These are phyloP conservation scores for Octodon degus DNA, from an alignment of 2,113 vertebrate genomes.

Conservation along the genomic window DNA sequence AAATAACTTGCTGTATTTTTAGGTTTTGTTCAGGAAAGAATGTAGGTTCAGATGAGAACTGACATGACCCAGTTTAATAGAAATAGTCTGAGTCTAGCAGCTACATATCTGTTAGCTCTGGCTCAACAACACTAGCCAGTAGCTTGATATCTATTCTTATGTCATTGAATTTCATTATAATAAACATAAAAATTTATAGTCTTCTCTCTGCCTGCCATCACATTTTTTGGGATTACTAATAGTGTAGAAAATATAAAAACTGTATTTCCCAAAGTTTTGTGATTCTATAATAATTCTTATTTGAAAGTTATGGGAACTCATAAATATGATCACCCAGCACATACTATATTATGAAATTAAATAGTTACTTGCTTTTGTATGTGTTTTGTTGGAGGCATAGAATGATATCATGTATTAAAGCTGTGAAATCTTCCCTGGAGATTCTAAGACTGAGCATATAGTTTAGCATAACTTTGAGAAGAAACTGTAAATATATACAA, in stretches of 20 bases:
- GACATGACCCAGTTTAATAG: not conserved
- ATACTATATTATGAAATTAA: not conserved
- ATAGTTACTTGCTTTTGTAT: not conserved
- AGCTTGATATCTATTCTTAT: not conserved
- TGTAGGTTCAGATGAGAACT: not conserved
- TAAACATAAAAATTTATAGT: not conserved
- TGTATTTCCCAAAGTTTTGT: not conserved
- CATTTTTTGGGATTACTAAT: not conserved
- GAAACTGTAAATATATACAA: not conserved
- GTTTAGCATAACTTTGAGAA: not conserved
- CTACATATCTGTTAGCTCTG: not conserved
- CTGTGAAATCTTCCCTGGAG: not conserved
- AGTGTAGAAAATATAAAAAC: not conserved
- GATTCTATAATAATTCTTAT: not conserved
- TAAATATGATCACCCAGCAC: not conserved
- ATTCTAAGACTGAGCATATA: not conserved
- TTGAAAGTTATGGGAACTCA: not conserved
- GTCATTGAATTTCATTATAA: not conserved
- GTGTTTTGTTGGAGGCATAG: not conserved
- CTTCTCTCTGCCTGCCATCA: not conserved
- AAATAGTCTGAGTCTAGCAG: too few relatives aligned
- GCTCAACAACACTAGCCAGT: not conserved
- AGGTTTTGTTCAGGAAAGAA: conserved; percentile 1
- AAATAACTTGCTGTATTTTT: not conserved
- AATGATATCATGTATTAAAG: not conserved